phyloP scores from a whole-genome alignment of 2,797 vertebrate genomes.

The Poecile montanus region DNA sequence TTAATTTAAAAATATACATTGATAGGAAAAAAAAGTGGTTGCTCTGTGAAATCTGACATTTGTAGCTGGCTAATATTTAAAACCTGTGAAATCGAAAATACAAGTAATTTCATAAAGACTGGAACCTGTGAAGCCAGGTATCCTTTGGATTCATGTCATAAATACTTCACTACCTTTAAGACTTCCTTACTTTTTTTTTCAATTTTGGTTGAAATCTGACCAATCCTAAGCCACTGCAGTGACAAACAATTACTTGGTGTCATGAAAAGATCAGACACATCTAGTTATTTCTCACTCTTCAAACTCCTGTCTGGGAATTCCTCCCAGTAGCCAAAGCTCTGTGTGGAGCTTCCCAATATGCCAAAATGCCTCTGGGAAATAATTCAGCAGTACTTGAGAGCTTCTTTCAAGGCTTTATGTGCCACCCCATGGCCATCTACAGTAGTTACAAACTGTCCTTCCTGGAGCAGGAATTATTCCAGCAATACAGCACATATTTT shows the following conservation, averaged over 20 bases:
- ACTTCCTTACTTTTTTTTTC: neutral
- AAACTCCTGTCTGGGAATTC: neutral
- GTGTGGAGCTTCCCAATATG: neutral
- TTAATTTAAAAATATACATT: neutral
- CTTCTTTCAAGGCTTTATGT: neutral
- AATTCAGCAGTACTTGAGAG: neutral
- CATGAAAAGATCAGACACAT: no score
- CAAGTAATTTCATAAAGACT: neutral
- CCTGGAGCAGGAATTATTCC: neutral
- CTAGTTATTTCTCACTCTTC: neutral
- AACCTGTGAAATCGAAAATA: neutral
- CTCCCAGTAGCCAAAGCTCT: neutral
- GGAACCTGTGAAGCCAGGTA: neutral
- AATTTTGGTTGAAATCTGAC: neutral
- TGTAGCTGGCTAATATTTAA: neutral
- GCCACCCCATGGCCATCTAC: constrained; percentile 18
- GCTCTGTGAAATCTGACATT: neutral
- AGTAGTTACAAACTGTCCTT: neutral
- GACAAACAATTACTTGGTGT: neutral
- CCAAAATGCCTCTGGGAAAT: neutral
- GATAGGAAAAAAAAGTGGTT: neutral
- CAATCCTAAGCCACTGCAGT: neutral
- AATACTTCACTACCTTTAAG: neutral
- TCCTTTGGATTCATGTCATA: neutral
- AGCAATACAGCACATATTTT: neutral